Evolutionary conservation across 2,113 vertebrate genomes (phyloP), one percentile per base, ranked within the genome.

Genomic region (Centrocercus urophasianus): DNA sequence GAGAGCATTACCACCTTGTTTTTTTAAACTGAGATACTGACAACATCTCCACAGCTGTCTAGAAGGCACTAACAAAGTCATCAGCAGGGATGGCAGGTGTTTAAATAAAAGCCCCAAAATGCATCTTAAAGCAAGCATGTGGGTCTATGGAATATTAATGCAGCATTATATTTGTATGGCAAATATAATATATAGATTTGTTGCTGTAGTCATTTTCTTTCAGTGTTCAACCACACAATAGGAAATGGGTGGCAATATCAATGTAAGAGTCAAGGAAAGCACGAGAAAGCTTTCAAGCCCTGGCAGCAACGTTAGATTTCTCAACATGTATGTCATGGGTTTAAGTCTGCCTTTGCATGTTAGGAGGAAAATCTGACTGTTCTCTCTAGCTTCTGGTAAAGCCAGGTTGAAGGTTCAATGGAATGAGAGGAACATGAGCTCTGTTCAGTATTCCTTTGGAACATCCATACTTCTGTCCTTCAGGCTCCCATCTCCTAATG

Each of bases 251-350:
- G 45, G 27, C 15, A 66, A 13, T 28, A 59, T 24, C 42, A 34
- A 7, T 0, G 0, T 11, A 56, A 81, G 30, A 3, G 2, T 66
- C 0, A 0, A 71, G 13, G 8, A 18, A 11, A 60, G 27, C n/a
- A 28, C 3, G 38, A 67, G 16, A 79, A 47, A 83, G 25, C 4
- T 36, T 85, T 89, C 45, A 25, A 25, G 20, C 42, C 42, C 32
- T 60, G 34, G 21, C 42, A 57, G 52, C 59, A 76, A 20, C n/a
- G 4, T 65, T 60, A 47, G 22, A 13, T 71, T 74, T 92, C 65
- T 25, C 25, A 71, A 7, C 10, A 34, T 4, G 2, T 10, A 27
- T 18, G 10, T 18, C 5, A 4, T 12, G 10, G n/a, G 90, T 89
- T 59, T 61, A 18, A 50, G 65, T 63, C 36, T 65, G 7, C 27